Conservation (phyloP, 2,797 vertebrate genomes). For the Gallinago solitaria region DNA sequence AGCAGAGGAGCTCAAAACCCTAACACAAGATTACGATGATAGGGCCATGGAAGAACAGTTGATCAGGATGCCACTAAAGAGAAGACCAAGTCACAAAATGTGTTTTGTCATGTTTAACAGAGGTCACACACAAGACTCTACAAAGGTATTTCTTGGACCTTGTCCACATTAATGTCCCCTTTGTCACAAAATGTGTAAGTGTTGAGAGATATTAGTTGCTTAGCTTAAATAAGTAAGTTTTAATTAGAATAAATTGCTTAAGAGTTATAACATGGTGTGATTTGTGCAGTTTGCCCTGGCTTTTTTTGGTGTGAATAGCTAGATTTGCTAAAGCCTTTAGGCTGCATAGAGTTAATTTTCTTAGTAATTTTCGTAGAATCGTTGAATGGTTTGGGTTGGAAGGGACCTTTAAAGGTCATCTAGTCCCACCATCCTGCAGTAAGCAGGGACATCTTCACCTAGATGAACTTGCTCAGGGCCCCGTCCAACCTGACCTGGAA, state of each 20-base stretch:
- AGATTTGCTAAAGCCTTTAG: background rate
- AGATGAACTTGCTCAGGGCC: background rate
- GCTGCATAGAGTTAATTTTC: background rate
- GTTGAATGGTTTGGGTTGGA: background rate
- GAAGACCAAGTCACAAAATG: background rate
- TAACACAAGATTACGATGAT: accelerated
- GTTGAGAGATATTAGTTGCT: background rate
- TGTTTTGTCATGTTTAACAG: background rate
- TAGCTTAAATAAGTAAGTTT: background rate
- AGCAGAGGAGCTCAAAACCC: background rate
- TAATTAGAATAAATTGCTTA: background rate
- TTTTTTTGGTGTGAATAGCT: background rate
- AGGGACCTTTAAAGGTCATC: background rate
- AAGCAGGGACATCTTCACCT: background rate
- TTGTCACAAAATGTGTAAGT: background rate
- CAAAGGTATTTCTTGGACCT: background rate
- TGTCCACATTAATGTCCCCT: background rate
- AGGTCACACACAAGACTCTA: background rate
- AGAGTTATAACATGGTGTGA: background rate
- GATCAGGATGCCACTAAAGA: no score
- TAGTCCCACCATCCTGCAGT: background rate
- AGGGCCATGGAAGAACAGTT: background rate
- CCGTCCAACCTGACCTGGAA: background rate
- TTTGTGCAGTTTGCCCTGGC: background rate
- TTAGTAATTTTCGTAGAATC: background rate